phyloP scores from a whole-genome alignment of 2,888 invertebrate genomes.

The Chrysolina oricalcia region DNA sequence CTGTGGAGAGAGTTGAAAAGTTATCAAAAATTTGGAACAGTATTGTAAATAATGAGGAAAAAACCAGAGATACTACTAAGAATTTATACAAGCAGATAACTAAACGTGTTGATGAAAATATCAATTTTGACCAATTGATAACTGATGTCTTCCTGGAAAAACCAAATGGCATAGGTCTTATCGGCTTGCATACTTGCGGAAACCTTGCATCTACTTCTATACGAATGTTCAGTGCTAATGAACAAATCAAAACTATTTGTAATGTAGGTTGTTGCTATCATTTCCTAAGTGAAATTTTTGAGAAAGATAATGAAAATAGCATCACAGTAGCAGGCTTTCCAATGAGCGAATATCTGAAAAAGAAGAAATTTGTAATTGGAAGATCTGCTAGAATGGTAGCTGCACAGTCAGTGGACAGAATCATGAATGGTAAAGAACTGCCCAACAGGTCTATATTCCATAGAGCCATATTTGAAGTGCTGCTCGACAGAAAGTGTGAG shows the following conservation, averaged over 20 bases:
- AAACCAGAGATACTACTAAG: slow-evolving; percentile 47
- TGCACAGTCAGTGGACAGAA: slow-evolving; percentile 86
- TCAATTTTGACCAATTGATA: slow-evolving; percentile 74
- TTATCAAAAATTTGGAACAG: slow-evolving; percentile 70
- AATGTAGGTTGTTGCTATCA: slow-evolving; percentile 95
- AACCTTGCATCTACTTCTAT: slow-evolving; percentile 84
- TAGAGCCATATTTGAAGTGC: slow-evolving; percentile 83
- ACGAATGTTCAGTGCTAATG: slow-evolving; percentile 77
- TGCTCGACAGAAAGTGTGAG: slow-evolving; percentile 71
- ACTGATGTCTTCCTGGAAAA: slow-evolving; percentile 72
- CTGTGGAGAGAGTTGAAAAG: slow-evolving; percentile 75
- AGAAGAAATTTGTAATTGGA: slow-evolving; percentile 75
- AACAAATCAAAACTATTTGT: slow-evolving; percentile 77
- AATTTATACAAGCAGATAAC: slow-evolving; percentile 77
- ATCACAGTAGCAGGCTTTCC: slow-evolving; percentile 76
- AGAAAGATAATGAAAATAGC: slow-evolving; percentile 42
- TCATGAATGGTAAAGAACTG: slow-evolving; percentile 74
- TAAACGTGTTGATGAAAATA: slow-evolving; percentile 76
- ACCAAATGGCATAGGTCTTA: slow-evolving; percentile 73
- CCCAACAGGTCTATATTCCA: slow-evolving; percentile 82
- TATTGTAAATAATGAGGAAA: slow-evolving; percentile 54
- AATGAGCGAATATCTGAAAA: slow-evolving; percentile 77
- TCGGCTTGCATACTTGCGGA: slow-evolving; percentile 93
- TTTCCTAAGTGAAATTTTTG: slow-evolving; percentile 78
- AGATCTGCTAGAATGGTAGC: slow-evolving; percentile 90